A percentile compares a stretch with the other conserved stretches of the same genome.
These are phyloP conservation scores for Xylota sylvarum DNA, from an alignment of 2,888 invertebrate species.

Conservation along the genomic window DNA sequence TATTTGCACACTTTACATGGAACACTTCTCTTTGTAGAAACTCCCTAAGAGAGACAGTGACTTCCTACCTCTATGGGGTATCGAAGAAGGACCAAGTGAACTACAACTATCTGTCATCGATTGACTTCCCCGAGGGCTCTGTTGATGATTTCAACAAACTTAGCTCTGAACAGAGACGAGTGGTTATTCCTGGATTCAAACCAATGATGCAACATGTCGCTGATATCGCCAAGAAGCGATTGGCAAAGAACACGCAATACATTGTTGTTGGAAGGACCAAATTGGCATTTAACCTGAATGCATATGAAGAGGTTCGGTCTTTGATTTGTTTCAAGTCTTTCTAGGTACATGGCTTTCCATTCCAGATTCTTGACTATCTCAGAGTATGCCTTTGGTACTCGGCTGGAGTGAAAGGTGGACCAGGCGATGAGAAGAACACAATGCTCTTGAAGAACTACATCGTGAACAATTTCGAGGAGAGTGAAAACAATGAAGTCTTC, in stretches of 20 bases:
- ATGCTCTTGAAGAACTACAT: conserved; percentile 89
- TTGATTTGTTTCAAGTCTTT: neutral
- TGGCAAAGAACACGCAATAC: conserved; percentile 87
- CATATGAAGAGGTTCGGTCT: conserved; percentile 90
- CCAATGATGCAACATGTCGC: conserved; percentile 90
- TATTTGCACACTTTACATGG: neutral
- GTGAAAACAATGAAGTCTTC: conserved; percentile 87
- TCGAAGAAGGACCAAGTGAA: conserved; percentile 87
- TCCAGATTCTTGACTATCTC: conserved; percentile 88
- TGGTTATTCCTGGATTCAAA: conserved; percentile 90
- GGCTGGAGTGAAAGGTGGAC: conserved; percentile 87
- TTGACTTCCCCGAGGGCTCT: conserved; percentile 84
- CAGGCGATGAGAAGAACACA: conserved; percentile 86
- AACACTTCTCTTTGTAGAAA: conserved; percentile 79
- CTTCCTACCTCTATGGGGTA: conserved; percentile 88
- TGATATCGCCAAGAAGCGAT: conserved; percentile 88
- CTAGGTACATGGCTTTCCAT: conserved; percentile 29
- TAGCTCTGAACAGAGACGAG: conserved; percentile 82
- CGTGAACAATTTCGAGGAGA: conserved; percentile 85
- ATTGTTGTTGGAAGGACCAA: conserved; percentile 88
- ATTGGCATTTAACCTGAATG: conserved; percentile 89
- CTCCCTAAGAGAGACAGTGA: conserved; percentile 83
- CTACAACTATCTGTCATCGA: conserved; percentile 83
- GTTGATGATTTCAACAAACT: conserved; percentile 82
- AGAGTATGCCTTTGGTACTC: conserved; percentile 91